These are phyloP conservation scores for Parotia lawesii DNA, from an alignment of 2,113 vertebrate species.

Conservation along the genomic window DNA sequence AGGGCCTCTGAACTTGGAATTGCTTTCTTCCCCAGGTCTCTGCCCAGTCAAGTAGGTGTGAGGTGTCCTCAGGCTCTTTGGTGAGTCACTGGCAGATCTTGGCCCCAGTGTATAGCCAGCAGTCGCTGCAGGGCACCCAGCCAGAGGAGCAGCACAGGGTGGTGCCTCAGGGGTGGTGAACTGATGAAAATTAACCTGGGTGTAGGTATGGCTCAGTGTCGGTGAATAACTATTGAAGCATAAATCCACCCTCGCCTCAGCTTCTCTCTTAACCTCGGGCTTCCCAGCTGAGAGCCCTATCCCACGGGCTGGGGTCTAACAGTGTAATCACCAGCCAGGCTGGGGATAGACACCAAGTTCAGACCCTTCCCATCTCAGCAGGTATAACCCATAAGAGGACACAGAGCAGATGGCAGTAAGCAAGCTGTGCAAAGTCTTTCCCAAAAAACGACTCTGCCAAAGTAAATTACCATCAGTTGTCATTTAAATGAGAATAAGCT, in stretches of 20 bases:
- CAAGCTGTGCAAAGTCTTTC: not conserved
- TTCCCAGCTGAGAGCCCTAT: fast-evolving
- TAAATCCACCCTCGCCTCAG: not conserved
- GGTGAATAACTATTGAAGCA: not conserved
- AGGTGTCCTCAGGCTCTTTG: not conserved
- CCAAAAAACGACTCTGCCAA: not conserved
- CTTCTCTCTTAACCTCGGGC: not conserved
- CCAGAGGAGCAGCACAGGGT: fast-evolving
- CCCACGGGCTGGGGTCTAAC: not conserved
- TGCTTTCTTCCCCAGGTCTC: not conserved
- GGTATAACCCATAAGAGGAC: not conserved
- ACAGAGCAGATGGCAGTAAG: not conserved
- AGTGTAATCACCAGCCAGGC: not conserved
- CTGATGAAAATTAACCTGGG: not conserved
- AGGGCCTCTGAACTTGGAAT: not conserved
- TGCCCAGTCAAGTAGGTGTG: not conserved
- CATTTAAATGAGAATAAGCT: constrained; percentile 10
- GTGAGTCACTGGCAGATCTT: fast-evolving
- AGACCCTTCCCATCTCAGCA: not conserved
- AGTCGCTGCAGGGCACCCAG: not conserved
- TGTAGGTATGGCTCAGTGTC: not conserved
- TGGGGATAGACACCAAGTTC: not conserved
- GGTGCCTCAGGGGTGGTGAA: not conserved
- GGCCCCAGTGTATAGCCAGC: fast-evolving
- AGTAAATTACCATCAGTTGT: constrained; percentile 9